Percentiles rank a stretch among this genome's conserved stretches.
phyloP scores from a whole-genome alignment of 2,113 vertebrate genomes.

The Physeter macrocephalus region DNA sequence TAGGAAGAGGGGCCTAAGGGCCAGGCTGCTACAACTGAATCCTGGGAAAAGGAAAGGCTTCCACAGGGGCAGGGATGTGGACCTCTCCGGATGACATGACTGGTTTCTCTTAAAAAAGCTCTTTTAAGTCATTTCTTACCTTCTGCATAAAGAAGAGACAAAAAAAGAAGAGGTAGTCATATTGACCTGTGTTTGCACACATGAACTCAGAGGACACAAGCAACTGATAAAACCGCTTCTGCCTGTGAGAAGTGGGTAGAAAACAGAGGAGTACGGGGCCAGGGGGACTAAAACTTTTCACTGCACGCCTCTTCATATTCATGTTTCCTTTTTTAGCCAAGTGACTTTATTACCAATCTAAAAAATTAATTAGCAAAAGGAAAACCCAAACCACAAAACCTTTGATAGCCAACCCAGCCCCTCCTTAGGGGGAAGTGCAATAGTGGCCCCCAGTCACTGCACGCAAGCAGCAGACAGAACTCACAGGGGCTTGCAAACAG shows the following conservation, averaged over 20 bases:
- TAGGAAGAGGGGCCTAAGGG: background rate
- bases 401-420: background rate
- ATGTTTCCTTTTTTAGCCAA: background rate
- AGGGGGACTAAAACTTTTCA: background rate
- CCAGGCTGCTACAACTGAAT: background rate
- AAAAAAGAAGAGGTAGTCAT: background rate
- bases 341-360: background rate
- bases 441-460: accelerated
- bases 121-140: background rate
- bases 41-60: background rate
- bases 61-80: background rate
- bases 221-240: background rate
- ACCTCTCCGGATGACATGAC: background rate
- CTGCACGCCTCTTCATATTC: background rate
- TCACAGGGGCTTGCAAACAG: background rate
- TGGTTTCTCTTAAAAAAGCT: background rate
- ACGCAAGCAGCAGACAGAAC: no score
- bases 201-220: background rate
- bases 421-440: background rate
- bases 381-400: background rate
- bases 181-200: background rate
- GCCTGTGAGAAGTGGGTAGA: background rate
- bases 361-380: background rate
- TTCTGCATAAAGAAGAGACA: background rate
- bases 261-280: no score